Percentiles rank a stretch among this genome's conserved stretches.
Evolutionary conservation across 37 sponge, comb jelly and placozoan species (phyloP).

Genomic region (Tethya wilhelma): DNA sequence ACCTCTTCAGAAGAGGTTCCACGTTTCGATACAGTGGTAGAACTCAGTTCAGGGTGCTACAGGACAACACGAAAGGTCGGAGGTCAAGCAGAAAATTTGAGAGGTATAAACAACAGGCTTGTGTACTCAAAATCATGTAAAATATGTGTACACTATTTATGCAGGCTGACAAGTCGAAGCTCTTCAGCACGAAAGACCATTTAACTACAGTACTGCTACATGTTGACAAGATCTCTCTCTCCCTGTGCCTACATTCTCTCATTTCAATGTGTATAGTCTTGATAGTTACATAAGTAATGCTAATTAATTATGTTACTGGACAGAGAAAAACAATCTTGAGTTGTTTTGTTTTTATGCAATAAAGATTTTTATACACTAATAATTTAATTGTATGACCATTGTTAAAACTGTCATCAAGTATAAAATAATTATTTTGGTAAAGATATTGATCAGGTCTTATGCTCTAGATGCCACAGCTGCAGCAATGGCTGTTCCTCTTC

Average conservation of each 20-base stretch:
- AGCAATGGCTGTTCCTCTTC: constrained; percentile 92
- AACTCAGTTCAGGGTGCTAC: constrained; percentile 76
- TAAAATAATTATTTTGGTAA: no score
- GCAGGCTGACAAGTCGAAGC: constrained; percentile 44
- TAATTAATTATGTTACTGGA: neutral
- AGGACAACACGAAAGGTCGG: constrained; percentile 49
- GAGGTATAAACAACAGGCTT: neutral
- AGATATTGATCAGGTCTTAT: no score
- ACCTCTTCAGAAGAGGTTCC: constrained; percentile 79
- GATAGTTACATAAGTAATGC: neutral
- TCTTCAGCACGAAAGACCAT: constrained; percentile 35
- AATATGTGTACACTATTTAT: neutral
- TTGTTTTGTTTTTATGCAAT: neutral
- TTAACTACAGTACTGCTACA: no score
- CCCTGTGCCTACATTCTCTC: neutral
- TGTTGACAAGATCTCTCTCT: no score
- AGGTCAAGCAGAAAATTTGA: constrained; percentile 26
- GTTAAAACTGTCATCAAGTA: no score
- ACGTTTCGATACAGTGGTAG: constrained; percentile 87
- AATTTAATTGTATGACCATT: no score
- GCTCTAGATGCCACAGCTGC: constrained; percentile 85
- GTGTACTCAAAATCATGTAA: neutral
- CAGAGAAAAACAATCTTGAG: neutral
- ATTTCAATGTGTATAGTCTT: neutral
- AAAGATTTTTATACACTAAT: no score